Evolutionary conservation across 2,888 invertebrate genomes (phyloP).

Genomic region (Polyploca ridens): DNA sequence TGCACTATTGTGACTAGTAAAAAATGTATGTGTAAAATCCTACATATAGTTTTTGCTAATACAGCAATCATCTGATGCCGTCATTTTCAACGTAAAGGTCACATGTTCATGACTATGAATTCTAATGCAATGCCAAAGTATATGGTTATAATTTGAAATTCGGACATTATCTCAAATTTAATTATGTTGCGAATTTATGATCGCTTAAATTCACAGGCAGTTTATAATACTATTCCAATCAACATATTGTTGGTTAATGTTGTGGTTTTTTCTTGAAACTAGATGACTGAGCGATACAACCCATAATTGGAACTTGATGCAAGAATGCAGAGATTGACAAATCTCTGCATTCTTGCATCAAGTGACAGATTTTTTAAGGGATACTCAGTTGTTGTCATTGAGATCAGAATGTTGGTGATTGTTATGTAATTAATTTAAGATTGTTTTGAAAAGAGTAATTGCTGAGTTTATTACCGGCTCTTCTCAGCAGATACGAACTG

Average conservation of each 20-base stretch:
- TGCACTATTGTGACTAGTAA: conserved; percentile 31
- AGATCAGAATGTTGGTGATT: too few relatives aligned
- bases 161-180: conserved; percentile 1
- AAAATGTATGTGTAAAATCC: conserved; percentile 26
- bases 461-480: too few relatives aligned
- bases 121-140: conserved; percentile 22
- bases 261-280: conserved; percentile 13
- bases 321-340: neutral
- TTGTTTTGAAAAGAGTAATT: too few relatives aligned
- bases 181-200: neutral
- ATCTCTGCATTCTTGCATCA: too few relatives aligned
- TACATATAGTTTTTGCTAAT: conserved; percentile 34
- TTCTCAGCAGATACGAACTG: too few relatives aligned
- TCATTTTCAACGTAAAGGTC: conserved; percentile 36
- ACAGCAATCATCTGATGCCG: conserved; percentile 37
- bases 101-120: conserved; percentile 22
- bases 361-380: neutral
- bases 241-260: neutral
- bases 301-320: neutral
- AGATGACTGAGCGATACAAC: neutral
- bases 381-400: neutral
- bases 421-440: too few relatives aligned
- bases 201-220: neutral
- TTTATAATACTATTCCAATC: neutral
- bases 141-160: conserved; percentile 14